Evolutionary conservation across 2,888 invertebrate species (phyloP), one percentile per base, ranked within the genome.

Genomic region (Mesoligia furuncula): DNA sequence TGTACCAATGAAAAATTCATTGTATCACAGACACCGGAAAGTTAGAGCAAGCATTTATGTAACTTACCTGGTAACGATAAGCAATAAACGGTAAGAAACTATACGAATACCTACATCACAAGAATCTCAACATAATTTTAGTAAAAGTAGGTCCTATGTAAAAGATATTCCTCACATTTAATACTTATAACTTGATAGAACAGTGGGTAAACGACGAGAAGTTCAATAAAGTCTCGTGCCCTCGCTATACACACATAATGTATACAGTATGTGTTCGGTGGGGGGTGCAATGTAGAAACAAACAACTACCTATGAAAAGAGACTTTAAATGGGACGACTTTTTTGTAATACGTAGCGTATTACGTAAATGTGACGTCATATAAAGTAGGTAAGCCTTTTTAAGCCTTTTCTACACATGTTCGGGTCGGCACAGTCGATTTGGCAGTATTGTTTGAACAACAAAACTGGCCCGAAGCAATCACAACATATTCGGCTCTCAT

Each of bases 171-270:
- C 36, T 36, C 3, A 36, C 27, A 39, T 39, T 6, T 45, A 42
- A 74, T 74, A 71, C 64, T 64, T 68, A 67, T 51, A 68, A 59
- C 70, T 48, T 51, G 66, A 69, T 72, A 59, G 59, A 67, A 68
- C 31, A 42, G 61, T n/a, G n/a, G n/a, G n/a, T 70, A 27, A 73
- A 70, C 62, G 67, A 54, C 36, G 59, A 59, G 82, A 64, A 74
- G 74, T 59, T 68, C 51, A 83, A 62, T 81, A 67, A 62, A 61
- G 54, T 66, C 13, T 59, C 36, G 59, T 42, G 24, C 67, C 64
- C 15, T 20, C 27, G 11, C n/a, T 59, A 36, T 24, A n/a, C 11
- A 13, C 11, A 42, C n/a, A 27, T 2, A n/a, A n/a, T n/a, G 17
- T 48, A 24, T 17, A n/a, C n/a, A n/a, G 5, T 42, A 61, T 42